Evolutionary conservation across 2,888 invertebrate species (phyloP), one percentile per base, ranked within the genome.

Genomic region (Cinara cedri): DNA sequence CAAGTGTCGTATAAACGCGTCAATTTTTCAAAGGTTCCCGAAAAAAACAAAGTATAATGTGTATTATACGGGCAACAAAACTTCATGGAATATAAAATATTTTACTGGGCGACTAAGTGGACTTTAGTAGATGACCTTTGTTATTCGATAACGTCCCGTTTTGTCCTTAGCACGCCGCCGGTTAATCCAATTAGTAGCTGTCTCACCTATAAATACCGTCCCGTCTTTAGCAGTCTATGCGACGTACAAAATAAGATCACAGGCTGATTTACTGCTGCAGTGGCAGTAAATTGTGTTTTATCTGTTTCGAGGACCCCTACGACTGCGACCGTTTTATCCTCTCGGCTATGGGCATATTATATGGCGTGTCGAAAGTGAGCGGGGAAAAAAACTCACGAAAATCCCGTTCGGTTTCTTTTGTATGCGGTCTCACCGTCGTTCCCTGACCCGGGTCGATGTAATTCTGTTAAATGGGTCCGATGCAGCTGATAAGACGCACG

Each of bases 261-360:
- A 4, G 57, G 14, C 24, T 60, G 46, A 72, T 72, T 72, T 60
- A 72, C 19, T 13, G 46, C 46, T 60, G 60, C 66, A 2, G 19
- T 9, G 24, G 55, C 57, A 16, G 71, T 72, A 57, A 57, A 72
- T 72, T 55, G 44, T 42, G 21, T 24, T 71, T 71, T 71, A 71
- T 71, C 71, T 72, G 57, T 72, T 72, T 72, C 46, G 16, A 72
- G 57, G 71, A 57, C 71, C 57, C 71, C 57, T 57, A 24, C 71
- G 42, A 57, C 44, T 44, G 44, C 44, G 10, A 44, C 44, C 6
- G 44, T 4, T n/a, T n/a, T n/a, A n/a, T n/a, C n/a, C n/a, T 44
- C 19, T 44, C 11, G 63, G 49, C 10, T n/a, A n/a, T n/a, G n/a
- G n/a, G n/a, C n/a, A n/a, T n/a, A n/a, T 11, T 21, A 11, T 10